Evolutionary conservation across 2,888 invertebrate species (phyloP).

Genomic region (Andrena praecox): DNA sequence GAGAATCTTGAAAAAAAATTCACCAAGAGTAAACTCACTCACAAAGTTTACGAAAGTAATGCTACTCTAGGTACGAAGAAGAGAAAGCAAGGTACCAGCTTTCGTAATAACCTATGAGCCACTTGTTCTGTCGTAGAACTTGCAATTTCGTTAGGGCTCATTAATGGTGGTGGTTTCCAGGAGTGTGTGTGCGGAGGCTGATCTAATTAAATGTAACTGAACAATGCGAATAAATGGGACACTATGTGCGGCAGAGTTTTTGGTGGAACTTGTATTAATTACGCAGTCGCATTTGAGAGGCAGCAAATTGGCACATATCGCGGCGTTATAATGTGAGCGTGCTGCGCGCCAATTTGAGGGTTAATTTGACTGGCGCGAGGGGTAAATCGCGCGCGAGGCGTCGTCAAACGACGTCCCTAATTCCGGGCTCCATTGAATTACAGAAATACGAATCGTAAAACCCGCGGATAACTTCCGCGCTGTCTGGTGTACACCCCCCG

Average conservation of each 20-base stretch:
- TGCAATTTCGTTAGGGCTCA: no score
- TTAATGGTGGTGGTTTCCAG: no score
- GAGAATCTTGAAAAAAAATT: no score
- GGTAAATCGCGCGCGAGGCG: not conserved
- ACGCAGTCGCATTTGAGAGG: not conserved
- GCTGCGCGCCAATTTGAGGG: not conserved
- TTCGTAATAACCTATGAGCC: no score
- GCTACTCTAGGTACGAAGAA: no score
- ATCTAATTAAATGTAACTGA: not conserved
- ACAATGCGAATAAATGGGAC: not conserved
- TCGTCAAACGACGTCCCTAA: conserved; percentile 10
- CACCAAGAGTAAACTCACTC: no score
- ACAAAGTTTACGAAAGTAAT: no score
- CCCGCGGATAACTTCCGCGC: conserved; percentile 52
- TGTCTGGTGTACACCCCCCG: conserved; percentile 32
- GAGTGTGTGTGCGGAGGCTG: no score
- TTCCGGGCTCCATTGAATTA: conserved; percentile 46
- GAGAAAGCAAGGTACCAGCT: no score
- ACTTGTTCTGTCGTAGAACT: no score
- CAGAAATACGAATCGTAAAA: conserved; percentile 62
- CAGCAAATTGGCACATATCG: not conserved
- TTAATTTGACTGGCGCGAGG: not conserved
- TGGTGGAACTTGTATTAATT: not conserved
- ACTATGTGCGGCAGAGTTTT: not conserved
- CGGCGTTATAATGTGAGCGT: not conserved